phyloP scores from a whole-genome alignment of 2,797 vertebrate genomes.

The Gorsachius magnificus region DNA sequence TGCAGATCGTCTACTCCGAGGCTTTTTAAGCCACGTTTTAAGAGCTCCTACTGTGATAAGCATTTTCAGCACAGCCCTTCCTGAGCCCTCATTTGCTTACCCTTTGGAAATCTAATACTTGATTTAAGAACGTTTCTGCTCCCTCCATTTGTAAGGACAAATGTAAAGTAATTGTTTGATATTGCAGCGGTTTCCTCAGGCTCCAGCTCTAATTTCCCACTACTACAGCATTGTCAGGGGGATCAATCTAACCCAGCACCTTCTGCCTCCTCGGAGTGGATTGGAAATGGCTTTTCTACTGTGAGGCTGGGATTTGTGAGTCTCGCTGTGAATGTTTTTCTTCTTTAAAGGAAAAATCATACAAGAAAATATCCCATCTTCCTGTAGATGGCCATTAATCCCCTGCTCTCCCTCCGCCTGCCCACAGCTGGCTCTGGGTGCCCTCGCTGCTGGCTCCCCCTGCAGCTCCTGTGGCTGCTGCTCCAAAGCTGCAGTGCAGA shows the following conservation, averaged over 20 bases:
- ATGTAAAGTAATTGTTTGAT: slow-evolving; percentile 61
- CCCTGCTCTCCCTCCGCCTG: not conserved
- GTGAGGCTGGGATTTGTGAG: slow-evolving; percentile 20
- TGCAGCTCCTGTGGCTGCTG: not conserved
- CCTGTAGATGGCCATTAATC: not conserved
- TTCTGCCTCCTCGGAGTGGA: slow-evolving; percentile 43
- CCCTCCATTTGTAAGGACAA: slow-evolving; percentile 50
- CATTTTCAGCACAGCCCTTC: not conserved
- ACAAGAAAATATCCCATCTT: slow-evolving; percentile 9
- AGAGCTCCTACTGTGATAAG: slow-evolving; percentile 29
- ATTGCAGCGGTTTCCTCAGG: slow-evolving; percentile 37
- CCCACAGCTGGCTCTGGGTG: not conserved
- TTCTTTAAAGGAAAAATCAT: slow-evolving; percentile 39
- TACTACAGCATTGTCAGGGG: slow-evolving; percentile 39
- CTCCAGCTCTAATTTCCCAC: slow-evolving; percentile 54
- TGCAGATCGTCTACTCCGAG: not conserved
- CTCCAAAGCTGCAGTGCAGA: not conserved
- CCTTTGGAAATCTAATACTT: slow-evolving; percentile 46
- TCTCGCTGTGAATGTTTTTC: not conserved
- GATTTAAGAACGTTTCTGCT: slow-evolving; percentile 46
- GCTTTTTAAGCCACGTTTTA: not conserved
- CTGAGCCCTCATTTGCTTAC: slow-evolving; percentile 26
- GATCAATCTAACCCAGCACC: slow-evolving; percentile 52
- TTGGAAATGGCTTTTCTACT: slow-evolving; percentile 52
- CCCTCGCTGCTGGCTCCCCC: not conserved